Evolutionary conservation across 2,888 invertebrate genomes (phyloP), one percentile per base, ranked within the genome.

Genomic region (Prostheceraeus crozeri): DNA sequence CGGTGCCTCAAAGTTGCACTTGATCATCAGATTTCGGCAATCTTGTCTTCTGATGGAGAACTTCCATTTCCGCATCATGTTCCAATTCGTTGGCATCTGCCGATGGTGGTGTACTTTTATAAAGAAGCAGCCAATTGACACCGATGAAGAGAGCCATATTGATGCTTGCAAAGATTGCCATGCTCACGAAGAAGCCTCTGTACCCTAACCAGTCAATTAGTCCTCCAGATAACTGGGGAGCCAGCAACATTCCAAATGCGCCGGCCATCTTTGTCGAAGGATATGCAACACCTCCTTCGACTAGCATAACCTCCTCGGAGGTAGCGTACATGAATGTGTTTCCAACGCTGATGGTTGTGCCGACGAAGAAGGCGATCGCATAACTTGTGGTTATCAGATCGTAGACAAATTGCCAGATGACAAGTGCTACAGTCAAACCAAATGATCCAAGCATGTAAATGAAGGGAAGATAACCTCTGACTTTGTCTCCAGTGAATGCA

Each of bases 291-390:
- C 58, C 59, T n/a, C 59, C 59, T 28, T 59, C 36, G n/a, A 59
- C 33, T 6, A 59, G 28, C 59, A 59, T 59, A n/a, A 59, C 25
- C 19, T 59, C 59, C 16, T 59, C 59, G 10, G 59, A 35, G n/a
- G 59, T 36, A n/a, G 59, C 59, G 54, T 59, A 59, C 23, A 59
- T 27, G 25, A 60, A 59, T 8, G 60, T 28, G 23, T 59, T 59
- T 3, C 59, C 59, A n/a, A 25, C 30, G 21, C 59, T 58, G 27
- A 59, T 60, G 8, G 59, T 16, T 14, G 36, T 10, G 1, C 59
- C 59, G 21, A 59, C 21, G 27, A 59, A 57, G 4, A 25, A 35
- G 10, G 55, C 35, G 2, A 59, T 21, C 14, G 60, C 59, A 36
- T 55, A 55, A 10, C 25, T 25, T 6, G 59, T 36, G n/a, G 36